Evolutionary conservation across 2,113 vertebrate species (phyloP), one percentile per base, ranked within the genome.

Genomic region (Salminus brasiliensis): DNA sequence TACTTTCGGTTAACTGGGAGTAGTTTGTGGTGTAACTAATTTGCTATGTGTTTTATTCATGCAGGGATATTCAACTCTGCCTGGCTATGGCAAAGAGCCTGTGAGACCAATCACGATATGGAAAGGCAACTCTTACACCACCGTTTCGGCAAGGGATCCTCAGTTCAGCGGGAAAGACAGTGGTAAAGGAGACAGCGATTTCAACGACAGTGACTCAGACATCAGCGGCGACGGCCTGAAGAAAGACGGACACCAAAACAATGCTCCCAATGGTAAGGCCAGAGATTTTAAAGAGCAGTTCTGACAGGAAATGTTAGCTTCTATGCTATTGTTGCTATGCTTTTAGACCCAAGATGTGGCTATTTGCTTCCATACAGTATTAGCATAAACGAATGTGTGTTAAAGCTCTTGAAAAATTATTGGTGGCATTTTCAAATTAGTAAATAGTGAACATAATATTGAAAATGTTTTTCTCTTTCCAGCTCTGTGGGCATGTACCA

Each of bases 81-180:
- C 95, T 0, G 95, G 94, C 32, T 98, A 94, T 11, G 83, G 89
- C 1, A 96, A 97, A 85, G 97, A 98, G 57, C 89, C 93, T 0
- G 93, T 95, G 71, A 93, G 95, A 75, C 94, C 96, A 0, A 94
- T 96, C 87, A 94, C 95, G 21, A 96, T 97, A 81, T 99, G 97
- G 97, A 98, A 98, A 83, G 96, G 97, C 0, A 97, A 97, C 69
- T 96, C 97, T 0, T 98, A 97, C 87, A 97, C 96, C 81, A 97
- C 96, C 68, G 97, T 98, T 84, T 96, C 97, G 0, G 95, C 95
- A 53, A 87, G 95, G 62, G 96, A 98, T 85, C 96, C 93, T 0
- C 96, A 95, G 74, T 98, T 98, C 90, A 99, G 98, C 1, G 97
- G 97, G 75, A 99, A 99, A 89, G 98, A 99, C 90, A 99, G 97